Evolutionary conservation across 2,113 vertebrate genomes (phyloP), one percentile per base, ranked within the genome.

Genomic region (Apistogramma diplotaenia): DNA sequence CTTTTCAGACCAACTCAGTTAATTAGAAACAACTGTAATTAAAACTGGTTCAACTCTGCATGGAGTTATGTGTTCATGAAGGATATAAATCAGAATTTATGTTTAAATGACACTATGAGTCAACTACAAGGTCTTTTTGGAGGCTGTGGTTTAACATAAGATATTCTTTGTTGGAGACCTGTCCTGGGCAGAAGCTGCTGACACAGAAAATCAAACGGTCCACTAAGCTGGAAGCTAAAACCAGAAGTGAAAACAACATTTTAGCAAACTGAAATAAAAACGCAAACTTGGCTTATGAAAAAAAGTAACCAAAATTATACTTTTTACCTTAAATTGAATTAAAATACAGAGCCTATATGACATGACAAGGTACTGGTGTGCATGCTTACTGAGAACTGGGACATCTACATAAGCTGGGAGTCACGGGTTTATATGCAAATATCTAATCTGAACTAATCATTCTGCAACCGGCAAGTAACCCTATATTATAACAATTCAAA

Each of bases 1-100:
- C 72, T 57, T 80, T 53, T 89, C 85, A 85, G 80, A 85, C 89
- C 43, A 86, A 72, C 76, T 76, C 51, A 51, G 19, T 51, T 70
- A 29, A 70, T 70, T 70, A 5, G 18, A 31, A 49, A 31, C 1
- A 70, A 29, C 65, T 70, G 13, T 43, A 49, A 18, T 37, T 27
- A 67, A 70, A 49, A 29, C 65, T 13, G 43, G 16, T 46, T 13
- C 43, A 46, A 15, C 15, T 15, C 15, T 31, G 18, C 49, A 51
- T 7, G 5, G 31, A 54, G 10, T n/a, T 4, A 8, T 54, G 49
- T 51, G 46, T 49, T 49, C 16, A 49, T 18, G 15, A 49, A 18
- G 16, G 6, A 18, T 7, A 49, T 49, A 18, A 49, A 31, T 8
- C 7, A 16, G 5, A 19, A 16, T 70, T 67, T 49, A 46, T 27